Percentiles rank a stretch among this genome's conserved stretches.
phyloP scores from a whole-genome alignment of 1,140 invertebrate genomes.

The Drosophila repleta region DNA sequence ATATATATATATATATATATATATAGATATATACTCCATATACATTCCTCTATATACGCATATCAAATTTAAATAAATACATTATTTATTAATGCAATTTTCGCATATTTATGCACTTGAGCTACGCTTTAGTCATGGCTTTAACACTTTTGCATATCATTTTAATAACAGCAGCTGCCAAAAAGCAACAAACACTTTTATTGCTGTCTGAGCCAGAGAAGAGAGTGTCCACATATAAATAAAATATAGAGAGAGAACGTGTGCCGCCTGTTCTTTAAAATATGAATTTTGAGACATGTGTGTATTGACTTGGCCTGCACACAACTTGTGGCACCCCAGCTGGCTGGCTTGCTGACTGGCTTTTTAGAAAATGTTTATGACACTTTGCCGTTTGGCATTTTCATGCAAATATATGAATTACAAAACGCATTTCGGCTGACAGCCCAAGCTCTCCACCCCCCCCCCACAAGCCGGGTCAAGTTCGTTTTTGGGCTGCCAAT shows the following conservation, averaged over 20 bases:
- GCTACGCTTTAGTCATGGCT: constrained; percentile 9
- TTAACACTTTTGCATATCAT: constrained; percentile 11
- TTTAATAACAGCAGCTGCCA: constrained; percentile 14
- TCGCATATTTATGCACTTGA: constrained; percentile 15
- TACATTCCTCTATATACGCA: background rate
- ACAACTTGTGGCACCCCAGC: background rate
- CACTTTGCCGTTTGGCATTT: constrained; percentile 59
- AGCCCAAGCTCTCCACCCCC: no score
- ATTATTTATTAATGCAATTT: constrained; percentile 19
- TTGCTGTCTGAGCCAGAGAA: constrained; percentile 4
- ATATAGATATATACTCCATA: background rate
- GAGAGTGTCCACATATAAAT: background rate
- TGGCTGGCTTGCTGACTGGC: constrained; percentile 33
- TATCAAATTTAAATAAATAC: constrained; percentile 9
- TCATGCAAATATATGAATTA: constrained; percentile 71
- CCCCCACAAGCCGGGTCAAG: no score
- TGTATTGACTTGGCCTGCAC: constrained; percentile 24
- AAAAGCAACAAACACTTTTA: constrained; percentile 26
- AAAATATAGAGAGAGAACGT: background rate
- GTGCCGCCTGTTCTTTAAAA: constrained; percentile 27
- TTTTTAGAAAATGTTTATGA: constrained; percentile 66
- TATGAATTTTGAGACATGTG: constrained; percentile 46
- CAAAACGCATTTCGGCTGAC: constrained; percentile 63
- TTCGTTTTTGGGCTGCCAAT: constrained; percentile 57
- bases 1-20: no score